Percentiles rank a stretch among this genome's conserved stretches.
Conservation (phyloP, 2,888 invertebrate species). For the Trachelus troglodyta region DNA sequence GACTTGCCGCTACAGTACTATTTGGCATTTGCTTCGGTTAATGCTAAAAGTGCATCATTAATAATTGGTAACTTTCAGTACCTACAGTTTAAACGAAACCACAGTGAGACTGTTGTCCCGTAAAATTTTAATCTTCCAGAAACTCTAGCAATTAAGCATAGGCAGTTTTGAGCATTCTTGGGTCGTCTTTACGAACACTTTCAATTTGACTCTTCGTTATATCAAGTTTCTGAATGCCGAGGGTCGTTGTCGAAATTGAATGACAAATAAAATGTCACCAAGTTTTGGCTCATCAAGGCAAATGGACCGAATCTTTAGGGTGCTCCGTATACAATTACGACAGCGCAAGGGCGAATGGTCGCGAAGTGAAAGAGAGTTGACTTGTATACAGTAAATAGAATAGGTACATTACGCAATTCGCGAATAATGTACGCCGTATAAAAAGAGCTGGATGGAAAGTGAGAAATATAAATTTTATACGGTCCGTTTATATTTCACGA, state of each 20-base stretch:
- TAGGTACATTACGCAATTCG: background rate
- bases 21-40: background rate
- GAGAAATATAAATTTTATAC: background rate
- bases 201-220: background rate
- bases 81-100: background rate
- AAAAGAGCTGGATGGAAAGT: background rate
- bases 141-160: background rate
- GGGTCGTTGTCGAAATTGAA: background rate
- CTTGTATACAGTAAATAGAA: background rate
- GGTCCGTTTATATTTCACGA: background rate
- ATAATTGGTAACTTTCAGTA: background rate
- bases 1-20: background rate
- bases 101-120: background rate
- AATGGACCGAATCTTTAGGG: background rate
- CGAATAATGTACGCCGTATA: background rate
- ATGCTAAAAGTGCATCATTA: background rate
- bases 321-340: background rate
- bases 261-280: background rate
- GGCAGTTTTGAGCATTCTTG: background rate
- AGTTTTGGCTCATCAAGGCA: background rate
- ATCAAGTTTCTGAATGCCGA: background rate
- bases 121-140: background rate
- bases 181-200: background rate
- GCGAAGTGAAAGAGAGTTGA: background rate
- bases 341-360: background rate